Conservation (phyloP, 2,797 vertebrate species). For the Centropyge bicolor region DNA sequence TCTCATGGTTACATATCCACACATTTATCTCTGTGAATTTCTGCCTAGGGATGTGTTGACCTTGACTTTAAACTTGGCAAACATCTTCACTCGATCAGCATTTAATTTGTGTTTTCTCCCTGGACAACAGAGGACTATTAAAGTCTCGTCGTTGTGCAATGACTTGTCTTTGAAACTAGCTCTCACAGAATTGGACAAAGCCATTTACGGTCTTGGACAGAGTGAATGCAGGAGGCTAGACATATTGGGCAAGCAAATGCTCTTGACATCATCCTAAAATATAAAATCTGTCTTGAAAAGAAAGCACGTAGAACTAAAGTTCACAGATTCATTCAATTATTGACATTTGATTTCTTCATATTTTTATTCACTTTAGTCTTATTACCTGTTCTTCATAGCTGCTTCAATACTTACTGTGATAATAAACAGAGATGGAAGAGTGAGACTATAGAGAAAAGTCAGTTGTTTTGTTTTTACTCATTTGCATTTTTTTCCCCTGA, state of each 20-base stretch:
- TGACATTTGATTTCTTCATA: not conserved
- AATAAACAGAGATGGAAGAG: not conserved
- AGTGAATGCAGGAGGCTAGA: not conserved
- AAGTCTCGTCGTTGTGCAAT: not conserved
- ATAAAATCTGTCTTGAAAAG: not conserved
- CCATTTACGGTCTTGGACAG: not conserved
- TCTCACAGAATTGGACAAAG: slow-evolving; percentile 7
- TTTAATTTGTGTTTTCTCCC: not conserved
- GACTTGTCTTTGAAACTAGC: not conserved
- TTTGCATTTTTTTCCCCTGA: not conserved
- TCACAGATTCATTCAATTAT: not conserved
- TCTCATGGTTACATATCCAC: not conserved
- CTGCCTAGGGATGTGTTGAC: slow-evolving; percentile 2
- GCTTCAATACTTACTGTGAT: too few species aligned
- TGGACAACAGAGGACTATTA: not conserved
- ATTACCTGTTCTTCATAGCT: not conserved
- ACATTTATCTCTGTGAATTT: not conserved
- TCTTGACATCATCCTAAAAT: not conserved
- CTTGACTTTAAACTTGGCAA: not conserved
- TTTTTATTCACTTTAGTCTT: not conserved
- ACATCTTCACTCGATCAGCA: not conserved
- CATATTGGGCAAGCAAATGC: not conserved
- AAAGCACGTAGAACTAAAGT: not conserved
- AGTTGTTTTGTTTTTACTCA: not conserved
- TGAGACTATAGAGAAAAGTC: not conserved